Evolutionary conservation across 53 echinoderm and acorn worm species (phyloP), one percentile per base, ranked within the genome.

Genomic region (Crossaster papposus): DNA sequence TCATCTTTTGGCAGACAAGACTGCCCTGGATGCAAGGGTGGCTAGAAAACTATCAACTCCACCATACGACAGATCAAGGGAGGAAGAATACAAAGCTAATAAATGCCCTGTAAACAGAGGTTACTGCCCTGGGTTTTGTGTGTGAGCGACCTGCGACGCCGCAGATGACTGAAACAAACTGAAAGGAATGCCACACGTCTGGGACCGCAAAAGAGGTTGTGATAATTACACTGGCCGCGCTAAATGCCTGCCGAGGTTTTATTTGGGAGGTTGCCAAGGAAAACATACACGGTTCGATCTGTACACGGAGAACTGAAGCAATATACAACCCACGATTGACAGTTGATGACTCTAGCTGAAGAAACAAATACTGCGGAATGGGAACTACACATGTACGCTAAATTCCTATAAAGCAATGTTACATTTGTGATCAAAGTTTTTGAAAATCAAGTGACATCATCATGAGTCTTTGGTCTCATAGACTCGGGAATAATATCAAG

Each of bases 1-100:
- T 87, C 62, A 87, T 76, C 87, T 51, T 62, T 87, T 75, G 87
- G 87, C 62, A 74, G 76, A 62, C 76, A 87, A 77, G 62, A 77
- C 77, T 80, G 33, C 76, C 87, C 87, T 87, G 87, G 87, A 87
- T 70, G 70, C 1, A 36, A n/a, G 22, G 58, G 29, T 13, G 23
- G 31, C 24, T 30, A 70, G 23, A 70, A n/a, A 70, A n/a, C 70
- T 70, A 44, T 44, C 44, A 44, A 44, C 44, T 44, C 44, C 44
- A 9, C 44, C 12, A 23, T 20, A 4, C 4, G 22, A 35, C 1
- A 73, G 74, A 73, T 14, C 34, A 3, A 35, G 20, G 35, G 35
- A 73, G 36, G 33, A 20, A 14, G 34, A 70, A 70, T 4, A 70
- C 4, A 28, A 28, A 30, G 30, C 7, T 29, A 73, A 24, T 2